Base-by-base conservation (phyloP, 2,113 vertebrate species). In the Prochilodus magdalenae region DNA sequence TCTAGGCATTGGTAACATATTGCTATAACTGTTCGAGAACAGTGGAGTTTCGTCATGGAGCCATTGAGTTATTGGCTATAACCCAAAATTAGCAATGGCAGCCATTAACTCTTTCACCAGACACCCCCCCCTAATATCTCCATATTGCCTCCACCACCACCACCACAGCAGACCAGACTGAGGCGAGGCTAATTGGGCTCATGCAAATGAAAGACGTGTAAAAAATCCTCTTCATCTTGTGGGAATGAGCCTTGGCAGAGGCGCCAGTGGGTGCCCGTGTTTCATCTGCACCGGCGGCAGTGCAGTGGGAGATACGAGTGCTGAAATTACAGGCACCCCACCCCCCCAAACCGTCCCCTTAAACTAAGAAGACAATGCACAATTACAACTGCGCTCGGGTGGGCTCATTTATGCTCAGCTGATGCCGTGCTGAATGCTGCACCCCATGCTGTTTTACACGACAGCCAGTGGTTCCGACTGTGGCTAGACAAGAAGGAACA, bases 151-250 rank as follows among this genome's bases (percentile, higher is more conserved):
- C 44, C 40, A 11, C 59, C 40, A 63, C 40, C 40, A 63, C 40
- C 26, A 63, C 27, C 13, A 26, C 10, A 44, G 71, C 77, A 90
- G 85, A 63, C n/a, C n/a, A n/a, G n/a, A n/a, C n/a, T 79, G 49
- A 87, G 65, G 63, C 26, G 63, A 40, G 76, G 59, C 40, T 88
- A 90, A 91, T 87, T 88, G 83, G 85, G 84, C 80, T 62, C 85
- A 90, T 88, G 88, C 88, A 91, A 92, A 90, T 90, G 75, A 88
- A 87, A 69, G 63, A 22, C 51, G 53, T 57, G 69, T 90, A 89
- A 84, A 91, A 77, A 55, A 79, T 88, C 87, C 82, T 84, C 74
- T 88, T 87, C 63, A 87, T 90, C 81, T 44, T 53, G 78, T 79
- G 85, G 82, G 89, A 88, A 40, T 75, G 80, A 14, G 16, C 81